phyloP scores from a whole-genome alignment of 2,888 invertebrate genomes.

The Drymonia ruficornis region DNA sequence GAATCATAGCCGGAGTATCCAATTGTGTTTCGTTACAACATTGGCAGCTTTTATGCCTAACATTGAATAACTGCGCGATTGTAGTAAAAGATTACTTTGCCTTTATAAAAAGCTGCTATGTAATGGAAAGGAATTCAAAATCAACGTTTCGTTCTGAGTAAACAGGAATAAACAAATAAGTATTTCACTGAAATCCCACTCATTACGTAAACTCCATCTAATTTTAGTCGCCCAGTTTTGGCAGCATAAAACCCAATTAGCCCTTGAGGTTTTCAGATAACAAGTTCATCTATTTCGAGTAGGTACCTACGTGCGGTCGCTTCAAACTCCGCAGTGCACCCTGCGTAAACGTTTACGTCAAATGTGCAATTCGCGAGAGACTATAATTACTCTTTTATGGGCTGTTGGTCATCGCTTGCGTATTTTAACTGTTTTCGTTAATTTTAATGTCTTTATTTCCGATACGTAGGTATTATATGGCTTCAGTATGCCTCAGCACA shows the following conservation, averaged over 20 bases:
- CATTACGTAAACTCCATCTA: slow-evolving; percentile 21
- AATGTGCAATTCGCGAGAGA: slow-evolving; percentile 16
- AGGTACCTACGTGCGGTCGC: slow-evolving; percentile 34
- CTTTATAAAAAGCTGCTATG: no score
- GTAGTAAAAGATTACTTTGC: no score
- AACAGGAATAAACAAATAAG: no score
- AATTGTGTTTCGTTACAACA: no score
- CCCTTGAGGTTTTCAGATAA: slow-evolving; percentile 55
- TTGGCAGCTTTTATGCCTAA: no score
- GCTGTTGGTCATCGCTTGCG: background rate
- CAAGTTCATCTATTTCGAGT: slow-evolving; percentile 57
- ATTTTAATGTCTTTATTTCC: background rate
- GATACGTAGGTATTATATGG: background rate
- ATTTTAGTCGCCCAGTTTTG: slow-evolving; percentile 32
- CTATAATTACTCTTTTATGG: background rate
- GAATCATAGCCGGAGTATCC: no score
- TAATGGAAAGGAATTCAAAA: no score
- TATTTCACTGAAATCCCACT: slow-evolving; percentile 8
- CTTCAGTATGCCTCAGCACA: no score
- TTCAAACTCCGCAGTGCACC: slow-evolving; percentile 35
- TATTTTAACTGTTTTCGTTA: background rate
- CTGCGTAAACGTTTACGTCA: slow-evolving; percentile 18
- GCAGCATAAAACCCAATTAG: slow-evolving; percentile 41
- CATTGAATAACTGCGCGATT: no score
- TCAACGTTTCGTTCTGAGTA: no score